Conservation (phyloP, 2,888 invertebrate genomes). For the Idaea aversata region DNA sequence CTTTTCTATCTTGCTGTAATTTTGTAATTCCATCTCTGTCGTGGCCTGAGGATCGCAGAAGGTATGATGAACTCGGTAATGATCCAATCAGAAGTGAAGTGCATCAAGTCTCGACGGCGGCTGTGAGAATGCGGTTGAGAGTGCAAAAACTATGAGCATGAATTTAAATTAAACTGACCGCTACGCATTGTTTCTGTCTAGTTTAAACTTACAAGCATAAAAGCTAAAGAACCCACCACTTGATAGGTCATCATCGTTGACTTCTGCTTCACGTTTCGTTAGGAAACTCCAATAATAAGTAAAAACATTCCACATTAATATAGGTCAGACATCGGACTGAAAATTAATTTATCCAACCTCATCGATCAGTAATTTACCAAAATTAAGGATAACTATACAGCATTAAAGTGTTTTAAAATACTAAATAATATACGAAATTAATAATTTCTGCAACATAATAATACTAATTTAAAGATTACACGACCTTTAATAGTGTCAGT, state of each 20-base stretch:
- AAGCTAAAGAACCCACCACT: slow-evolving; percentile 29
- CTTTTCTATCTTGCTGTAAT: slow-evolving; percentile 36
- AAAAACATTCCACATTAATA: neutral
- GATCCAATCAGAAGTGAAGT: slow-evolving; percentile 81
- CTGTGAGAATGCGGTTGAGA: slow-evolving; percentile 80
- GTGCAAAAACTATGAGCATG: slow-evolving; percentile 77
- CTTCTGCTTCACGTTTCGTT: slow-evolving; percentile 13
- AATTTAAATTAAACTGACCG: slow-evolving; percentile 76
- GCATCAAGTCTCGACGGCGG: slow-evolving; percentile 75
- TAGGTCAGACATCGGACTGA: neutral
- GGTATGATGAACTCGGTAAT: slow-evolving; percentile 81
- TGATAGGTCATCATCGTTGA: slow-evolving; percentile 14
- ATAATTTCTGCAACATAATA: slow-evolving; percentile 40
- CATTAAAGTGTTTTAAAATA: slow-evolving; percentile 29
- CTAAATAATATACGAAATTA: slow-evolving; percentile 36
- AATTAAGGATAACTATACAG: slow-evolving; percentile 3
- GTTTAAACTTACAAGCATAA: neutral
- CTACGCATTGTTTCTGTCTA: slow-evolving; percentile 60
- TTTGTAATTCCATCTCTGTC: slow-evolving; percentile 54
- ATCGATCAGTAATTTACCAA: slow-evolving; percentile 2
- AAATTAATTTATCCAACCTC: neutral
- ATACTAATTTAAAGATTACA: slow-evolving; percentile 52
- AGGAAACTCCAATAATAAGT: neutral
- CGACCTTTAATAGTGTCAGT: slow-evolving; percentile 58
- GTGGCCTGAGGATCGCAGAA: slow-evolving; percentile 71